Conservation (phyloP, 2,797 vertebrate genomes). For the Trachurus trachurus region DNA sequence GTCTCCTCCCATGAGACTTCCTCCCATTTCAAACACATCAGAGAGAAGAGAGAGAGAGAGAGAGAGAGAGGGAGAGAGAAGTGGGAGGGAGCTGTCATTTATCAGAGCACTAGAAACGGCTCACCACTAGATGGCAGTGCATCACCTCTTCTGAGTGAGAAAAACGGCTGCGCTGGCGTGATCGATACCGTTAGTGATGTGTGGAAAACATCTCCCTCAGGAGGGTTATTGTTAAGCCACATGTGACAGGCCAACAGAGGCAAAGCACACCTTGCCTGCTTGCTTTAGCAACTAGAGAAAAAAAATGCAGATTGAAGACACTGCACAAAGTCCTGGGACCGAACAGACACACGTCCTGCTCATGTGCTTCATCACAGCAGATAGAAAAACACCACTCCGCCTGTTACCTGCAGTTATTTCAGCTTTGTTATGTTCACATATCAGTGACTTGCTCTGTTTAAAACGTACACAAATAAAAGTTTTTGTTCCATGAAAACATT, state of each 20-base stretch:
- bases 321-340: neutral
- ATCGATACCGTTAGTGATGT: slow-evolving; percentile 35
- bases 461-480: slow-evolving; percentile 27
- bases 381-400: slow-evolving; percentile 7
- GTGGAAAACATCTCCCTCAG: slow-evolving; percentile 24
- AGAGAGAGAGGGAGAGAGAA: neutral
- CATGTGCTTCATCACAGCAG: neutral
- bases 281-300: slow-evolving; percentile 13
- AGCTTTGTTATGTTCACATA: slow-evolving; percentile 34
- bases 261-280: neutral
- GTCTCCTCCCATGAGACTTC: slow-evolving; percentile 41
- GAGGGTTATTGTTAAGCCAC: slow-evolving; percentile 7
- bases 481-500: slow-evolving; percentile 61
- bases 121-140: slow-evolving; percentile 80
- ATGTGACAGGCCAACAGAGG: neutral
- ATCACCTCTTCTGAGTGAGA: slow-evolving; percentile 47
- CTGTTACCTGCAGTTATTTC: slow-evolving; percentile 29
- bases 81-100: neutral
- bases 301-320: neutral
- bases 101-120: slow-evolving; percentile 5
- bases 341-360: neutral
- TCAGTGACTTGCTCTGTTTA: neutral
- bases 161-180: neutral
- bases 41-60: neutral
- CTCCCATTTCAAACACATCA: slow-evolving; percentile 46